Conservation (phyloP, 2,797 vertebrate species). For the Lates japonicus region DNA sequence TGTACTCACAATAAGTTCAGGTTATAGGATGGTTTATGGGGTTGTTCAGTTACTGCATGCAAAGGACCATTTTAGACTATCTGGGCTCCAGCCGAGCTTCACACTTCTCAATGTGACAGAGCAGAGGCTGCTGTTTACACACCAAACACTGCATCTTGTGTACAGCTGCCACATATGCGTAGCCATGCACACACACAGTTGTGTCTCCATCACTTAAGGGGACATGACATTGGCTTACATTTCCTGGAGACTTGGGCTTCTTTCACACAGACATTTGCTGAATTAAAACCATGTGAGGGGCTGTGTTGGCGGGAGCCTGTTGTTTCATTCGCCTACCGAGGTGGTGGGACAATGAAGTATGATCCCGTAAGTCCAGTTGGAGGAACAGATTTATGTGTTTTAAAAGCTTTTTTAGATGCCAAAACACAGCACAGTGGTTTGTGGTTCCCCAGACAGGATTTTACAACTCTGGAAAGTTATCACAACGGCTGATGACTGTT, state of each 20-base stretch:
- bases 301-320: neutral
- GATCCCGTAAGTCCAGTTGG: neutral
- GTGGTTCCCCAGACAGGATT: neutral
- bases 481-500: neutral
- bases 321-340: neutral
- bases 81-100: slow-evolving; percentile 30
- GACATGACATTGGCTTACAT: slow-evolving; percentile 6
- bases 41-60: slow-evolving; percentile 4
- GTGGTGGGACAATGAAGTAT: neutral
- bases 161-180: slow-evolving; percentile 50
- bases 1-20: neutral
- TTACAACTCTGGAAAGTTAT: neutral
- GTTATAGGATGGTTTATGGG: neutral
- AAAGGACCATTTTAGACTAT: slow-evolving; percentile 30
- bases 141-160: slow-evolving; percentile 63
- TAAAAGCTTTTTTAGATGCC: neutral
- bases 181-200: neutral
- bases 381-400: neutral
- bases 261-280: neutral
- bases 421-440: neutral
- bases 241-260: neutral
- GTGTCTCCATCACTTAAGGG: slow-evolving; percentile 13
- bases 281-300: neutral
- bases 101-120: slow-evolving; percentile 37
- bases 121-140: slow-evolving; percentile 64